Conservation (phyloP, 2,113 vertebrate species). For the Fregata magnificens region DNA sequence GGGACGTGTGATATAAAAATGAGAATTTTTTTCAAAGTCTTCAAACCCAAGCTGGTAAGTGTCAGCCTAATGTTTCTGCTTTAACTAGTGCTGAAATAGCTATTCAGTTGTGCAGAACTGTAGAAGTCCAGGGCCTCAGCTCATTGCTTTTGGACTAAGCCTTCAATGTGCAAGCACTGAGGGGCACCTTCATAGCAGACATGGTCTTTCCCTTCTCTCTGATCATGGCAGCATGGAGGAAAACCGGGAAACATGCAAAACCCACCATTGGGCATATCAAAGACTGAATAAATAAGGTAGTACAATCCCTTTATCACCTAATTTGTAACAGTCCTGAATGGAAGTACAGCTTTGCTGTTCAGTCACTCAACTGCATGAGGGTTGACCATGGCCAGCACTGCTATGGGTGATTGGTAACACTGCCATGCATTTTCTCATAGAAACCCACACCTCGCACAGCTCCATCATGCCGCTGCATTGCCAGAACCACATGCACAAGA, state of each 20-base stretch:
- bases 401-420: not conserved
- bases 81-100: not conserved
- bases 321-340: not conserved
- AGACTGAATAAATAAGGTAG: not conserved
- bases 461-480: not conserved
- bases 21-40: not conserved
- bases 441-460: not conserved
- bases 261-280: accelerated
- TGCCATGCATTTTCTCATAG: not conserved
- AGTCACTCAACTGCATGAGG: not conserved
- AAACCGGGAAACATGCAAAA: not conserved
- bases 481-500: not conserved
- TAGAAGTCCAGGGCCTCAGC: not conserved
- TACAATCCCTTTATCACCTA: not conserved
- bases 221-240: not conserved
- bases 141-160: not conserved
- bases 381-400: not conserved
- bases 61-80: not conserved
- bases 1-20: not conserved
- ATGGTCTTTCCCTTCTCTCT: not conserved
- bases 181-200: not conserved
- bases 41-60: not conserved
- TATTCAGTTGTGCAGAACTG: not conserved
- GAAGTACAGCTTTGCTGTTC: not conserved
- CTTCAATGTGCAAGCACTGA: not conserved